Base-by-base conservation (phyloP, 2,888 invertebrate species). In the Apamea crenata region DNA sequence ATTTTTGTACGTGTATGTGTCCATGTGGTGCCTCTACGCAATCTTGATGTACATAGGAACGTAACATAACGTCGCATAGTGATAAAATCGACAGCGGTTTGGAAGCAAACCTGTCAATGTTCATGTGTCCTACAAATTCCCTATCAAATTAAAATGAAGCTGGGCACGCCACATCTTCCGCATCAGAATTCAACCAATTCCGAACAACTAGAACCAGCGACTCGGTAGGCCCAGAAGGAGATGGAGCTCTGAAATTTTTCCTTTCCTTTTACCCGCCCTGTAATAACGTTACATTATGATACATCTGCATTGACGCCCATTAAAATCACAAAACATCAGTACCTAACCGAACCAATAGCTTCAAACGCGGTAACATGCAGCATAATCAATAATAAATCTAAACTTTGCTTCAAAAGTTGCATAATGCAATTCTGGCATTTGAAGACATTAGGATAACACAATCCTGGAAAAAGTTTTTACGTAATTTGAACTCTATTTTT, bases 381-480 rank as follows among this genome's bases (percentile, higher is more conserved):
- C 65, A 68, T 44, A 47, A 74, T 65, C 63, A 74, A 77, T 78
- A 56, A 10, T 25, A 56, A 56, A 56, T 25, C 78, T 78, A 59
- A 82, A 81, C 70, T 40, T 67, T 65, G 32, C 40, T 61, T 74
- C 72, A 82, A 74, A 61, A 74, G 67, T 87, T 87, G 80, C 83
- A 83, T 72, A 79, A 79, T 74, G 56, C 67, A 53, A 50, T 82
- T 75, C 71, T 80, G 76, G 50, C 77, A 81, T 84, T 80, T 74
- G 44, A 73, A 25, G 25, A 67, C 65, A 47, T 66, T 74, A 56
- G 74, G 44, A 77, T 81, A 85, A 32, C 59, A 77, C 59, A 32
- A 71, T 77, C 63, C 72, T 59, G 32, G 29, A 25, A 36, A 7
- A 21, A n/a, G 3, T 4, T 14, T 21, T 50, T 32, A 40, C 21